Evolutionary conservation across 35 echinoderm and acorn worm species (phyloP), one percentile per base, ranked within the genome.

Genomic region (Heliocidaris tuberculata): DNA sequence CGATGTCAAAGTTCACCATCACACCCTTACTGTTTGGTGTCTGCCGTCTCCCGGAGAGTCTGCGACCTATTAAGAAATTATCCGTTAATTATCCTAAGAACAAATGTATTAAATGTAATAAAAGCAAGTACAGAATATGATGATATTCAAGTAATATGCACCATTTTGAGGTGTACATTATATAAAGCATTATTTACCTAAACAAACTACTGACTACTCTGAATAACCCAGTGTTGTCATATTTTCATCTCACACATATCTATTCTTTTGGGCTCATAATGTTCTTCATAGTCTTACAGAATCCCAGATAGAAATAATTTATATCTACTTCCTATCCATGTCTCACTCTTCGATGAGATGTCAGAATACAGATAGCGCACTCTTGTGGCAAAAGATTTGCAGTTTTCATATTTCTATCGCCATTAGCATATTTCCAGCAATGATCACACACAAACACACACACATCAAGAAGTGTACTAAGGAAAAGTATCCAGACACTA

Each of bases 1-100:
- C 94, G 47, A 95, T 85, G 7, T 94, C 50, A 90, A 97, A 97
- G 49, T 95, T 97, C 19, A 97, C 97, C 49, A 65, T 86, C 0
- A 48, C 54, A 0, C 94, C 95, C 85, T 95, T 96, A 16, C 60
- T 89, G 90, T 97, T 96, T 8, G 95, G 92, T 10, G 95, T 94
- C 32, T 49, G 30, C 3, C 59, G 86, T 60, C 54, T 54, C 30
- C 92, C 78, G 1, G 59, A 86, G 15, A 94, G 61, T 47, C 93
- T 86, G 21, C 93, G 91, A 24, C 91, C 91, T 47, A 19, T 47
- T 4, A 6, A 89, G 6, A 32, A 89, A 32, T 0, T 31, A 89
- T 86, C 52, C 52, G 52, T 9, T 56, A 56, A 56, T 56, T 56
- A 12, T 56, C 15, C 52, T 56, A 10, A 10, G 52, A 56, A 56